Evolutionary conservation across 2,797 vertebrate genomes (phyloP).

Genomic region (Myotis daubentonii): DNA sequence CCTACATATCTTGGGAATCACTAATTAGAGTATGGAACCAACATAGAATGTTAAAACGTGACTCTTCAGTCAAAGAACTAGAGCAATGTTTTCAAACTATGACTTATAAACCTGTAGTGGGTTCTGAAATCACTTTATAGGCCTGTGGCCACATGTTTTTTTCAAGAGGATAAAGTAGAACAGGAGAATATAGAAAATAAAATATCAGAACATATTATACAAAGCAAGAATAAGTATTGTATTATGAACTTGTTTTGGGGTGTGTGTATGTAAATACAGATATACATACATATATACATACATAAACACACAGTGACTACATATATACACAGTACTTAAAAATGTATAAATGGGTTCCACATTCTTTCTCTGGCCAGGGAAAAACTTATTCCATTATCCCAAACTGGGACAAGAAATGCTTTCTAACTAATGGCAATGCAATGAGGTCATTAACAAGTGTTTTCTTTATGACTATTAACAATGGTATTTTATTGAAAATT

Average conservation of each 20-base stretch:
- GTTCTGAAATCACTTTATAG: not conserved
- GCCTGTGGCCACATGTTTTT: not conserved
- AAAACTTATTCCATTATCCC: not conserved
- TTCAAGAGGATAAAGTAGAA: not conserved
- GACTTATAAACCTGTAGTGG: not conserved
- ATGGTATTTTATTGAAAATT: slow-evolving; percentile 25
- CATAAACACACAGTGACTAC: not conserved
- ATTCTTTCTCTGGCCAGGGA: not conserved
- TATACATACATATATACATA: not conserved
- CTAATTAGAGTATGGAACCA: not conserved
- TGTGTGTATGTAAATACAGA: not conserved
- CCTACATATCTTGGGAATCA: not conserved
- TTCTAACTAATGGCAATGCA: not conserved
- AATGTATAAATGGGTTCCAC: not conserved
- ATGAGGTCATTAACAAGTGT: not conserved
- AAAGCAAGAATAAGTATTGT: not conserved
- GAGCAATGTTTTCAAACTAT: not conserved
- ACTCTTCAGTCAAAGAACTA: not conserved
- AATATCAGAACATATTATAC: not conserved
- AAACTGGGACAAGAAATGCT: not conserved
- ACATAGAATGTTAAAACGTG: not conserved
- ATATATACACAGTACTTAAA: not conserved
- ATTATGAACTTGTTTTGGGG: not conserved
- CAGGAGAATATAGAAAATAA: not conserved
- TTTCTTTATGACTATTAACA: not conserved